Conservation (phyloP, 2,797 vertebrate species). For the Parauchenoglanis ngamensis region DNA sequence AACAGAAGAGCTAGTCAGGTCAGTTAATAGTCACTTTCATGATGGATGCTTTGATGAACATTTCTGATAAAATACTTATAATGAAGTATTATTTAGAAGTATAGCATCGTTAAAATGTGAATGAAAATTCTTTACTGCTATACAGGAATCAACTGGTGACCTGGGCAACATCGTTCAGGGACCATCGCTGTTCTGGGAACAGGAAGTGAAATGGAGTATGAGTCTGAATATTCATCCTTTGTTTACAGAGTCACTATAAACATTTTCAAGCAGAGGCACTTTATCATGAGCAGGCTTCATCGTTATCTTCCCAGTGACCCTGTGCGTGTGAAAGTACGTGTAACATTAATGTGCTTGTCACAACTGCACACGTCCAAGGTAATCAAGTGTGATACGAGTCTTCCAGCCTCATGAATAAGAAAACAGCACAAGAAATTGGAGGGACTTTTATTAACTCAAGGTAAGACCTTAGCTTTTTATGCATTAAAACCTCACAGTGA, state of each 20-base stretch:
- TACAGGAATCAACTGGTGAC: neutral
- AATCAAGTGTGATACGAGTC: constrained; percentile 56
- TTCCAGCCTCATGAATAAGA: constrained; percentile 50
- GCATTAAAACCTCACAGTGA: constrained; percentile 18
- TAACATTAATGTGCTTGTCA: constrained; percentile 46
- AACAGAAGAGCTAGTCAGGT: neutral
- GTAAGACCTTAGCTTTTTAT: constrained; percentile 24
- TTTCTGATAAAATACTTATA: neutral
- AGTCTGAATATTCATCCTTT: constrained; percentile 61
- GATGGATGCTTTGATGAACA: neutral
- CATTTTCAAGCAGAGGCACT: constrained; percentile 21
- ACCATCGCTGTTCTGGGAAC: constrained; percentile 11
- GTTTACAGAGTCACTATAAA: constrained; percentile 43
- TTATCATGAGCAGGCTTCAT: constrained; percentile 51
- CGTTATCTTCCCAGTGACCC: constrained; percentile 44
- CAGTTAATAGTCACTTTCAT: neutral
- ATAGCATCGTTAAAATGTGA: neutral
- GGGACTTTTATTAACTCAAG: constrained; percentile 7
- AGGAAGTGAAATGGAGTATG: constrained; percentile 52
- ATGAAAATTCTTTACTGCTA: constrained; percentile 18
- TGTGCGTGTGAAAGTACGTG: constrained; percentile 41
- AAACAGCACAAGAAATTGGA: constrained; percentile 12
- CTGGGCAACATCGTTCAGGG: neutral
- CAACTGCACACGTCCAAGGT: constrained; percentile 59
- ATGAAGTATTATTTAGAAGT: neutral